phyloP scores from a whole-genome alignment of 2,888 invertebrate genomes.

The Drosophila macrospina region DNA sequence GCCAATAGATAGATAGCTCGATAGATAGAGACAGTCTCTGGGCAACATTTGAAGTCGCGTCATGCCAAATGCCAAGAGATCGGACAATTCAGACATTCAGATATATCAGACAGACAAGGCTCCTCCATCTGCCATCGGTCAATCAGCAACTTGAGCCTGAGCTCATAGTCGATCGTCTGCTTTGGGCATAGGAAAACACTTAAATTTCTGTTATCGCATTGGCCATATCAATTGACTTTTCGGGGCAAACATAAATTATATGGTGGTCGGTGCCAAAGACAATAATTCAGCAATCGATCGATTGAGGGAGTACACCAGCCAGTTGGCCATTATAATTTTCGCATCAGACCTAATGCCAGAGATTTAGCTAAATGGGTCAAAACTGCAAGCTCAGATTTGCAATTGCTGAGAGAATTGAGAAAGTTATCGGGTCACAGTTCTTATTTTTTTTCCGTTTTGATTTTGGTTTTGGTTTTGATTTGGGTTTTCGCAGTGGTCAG shows the following conservation, averaged over 20 bases:
- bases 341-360: slow-evolving; percentile 83
- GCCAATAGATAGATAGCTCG: slow-evolving; percentile 17
- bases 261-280: slow-evolving; percentile 65
- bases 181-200: slow-evolving; percentile 66
- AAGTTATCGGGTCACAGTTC: slow-evolving; percentile 52
- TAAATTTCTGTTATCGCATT: slow-evolving; percentile 68
- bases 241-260: slow-evolving; percentile 74
- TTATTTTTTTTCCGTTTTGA: background rate
- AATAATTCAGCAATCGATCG: slow-evolving; percentile 65
- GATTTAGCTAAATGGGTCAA: slow-evolving; percentile 81
- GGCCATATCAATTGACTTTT: slow-evolving; percentile 79
- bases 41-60: slow-evolving; percentile 17
- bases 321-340: slow-evolving; percentile 77
- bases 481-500: slow-evolving; percentile 8
- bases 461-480: background rate
- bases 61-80: slow-evolving; percentile 62
- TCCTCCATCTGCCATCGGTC: slow-evolving; percentile 59
- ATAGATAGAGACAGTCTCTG: slow-evolving; percentile 24
- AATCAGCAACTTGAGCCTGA: slow-evolving; percentile 39
- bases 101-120: slow-evolving; percentile 17
- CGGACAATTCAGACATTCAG: slow-evolving; percentile 33
- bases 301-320: slow-evolving; percentile 40
- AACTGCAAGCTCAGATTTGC: slow-evolving; percentile 48
- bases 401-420: slow-evolving; percentile 46
- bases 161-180: slow-evolving; percentile 39